Evolutionary conservation across 2,113 vertebrate species (phyloP).

Genomic region (Serinus canaria): DNA sequence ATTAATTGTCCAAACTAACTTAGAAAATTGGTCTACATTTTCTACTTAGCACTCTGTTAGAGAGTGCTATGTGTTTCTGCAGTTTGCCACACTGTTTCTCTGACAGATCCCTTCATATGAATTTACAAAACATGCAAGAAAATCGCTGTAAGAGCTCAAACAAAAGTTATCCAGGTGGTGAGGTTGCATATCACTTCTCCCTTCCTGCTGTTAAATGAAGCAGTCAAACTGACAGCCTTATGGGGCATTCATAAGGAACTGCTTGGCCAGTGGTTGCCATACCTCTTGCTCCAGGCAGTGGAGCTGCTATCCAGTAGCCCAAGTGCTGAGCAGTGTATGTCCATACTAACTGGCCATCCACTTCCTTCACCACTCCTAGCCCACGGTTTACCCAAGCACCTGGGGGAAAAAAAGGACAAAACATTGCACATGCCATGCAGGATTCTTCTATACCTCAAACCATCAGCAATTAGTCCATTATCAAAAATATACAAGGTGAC

Average conservation of each 20-base stretch:
- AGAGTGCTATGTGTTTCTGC: background rate
- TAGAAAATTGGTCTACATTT: background rate
- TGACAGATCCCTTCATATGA: background rate
- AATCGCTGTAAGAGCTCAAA: background rate
- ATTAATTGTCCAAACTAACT: background rate
- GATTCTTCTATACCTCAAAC: background rate
- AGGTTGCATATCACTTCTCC: background rate
- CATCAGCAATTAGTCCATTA: background rate
- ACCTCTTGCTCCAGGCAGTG: conserved; percentile 83
- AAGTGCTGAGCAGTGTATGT: conserved; percentile 87
- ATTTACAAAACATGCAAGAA: background rate
- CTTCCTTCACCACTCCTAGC: conserved; percentile 79
- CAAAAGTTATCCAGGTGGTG: background rate
- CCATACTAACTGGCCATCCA: conserved; percentile 81
- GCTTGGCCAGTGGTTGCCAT: background rate
- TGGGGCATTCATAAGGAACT: background rate
- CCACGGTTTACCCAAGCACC: conserved; percentile 91
- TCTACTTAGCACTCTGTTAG: background rate
- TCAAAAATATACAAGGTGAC: background rate
- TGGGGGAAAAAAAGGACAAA: conserved; percentile 2
- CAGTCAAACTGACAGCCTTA: background rate
- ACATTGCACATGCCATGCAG: background rate
- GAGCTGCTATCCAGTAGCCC: conserved; percentile 92
- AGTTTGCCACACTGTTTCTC: background rate
- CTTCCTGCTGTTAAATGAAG: background rate